Evolutionary conservation across 2,888 invertebrate genomes (phyloP).

Genomic region (Orthosia incerta): DNA sequence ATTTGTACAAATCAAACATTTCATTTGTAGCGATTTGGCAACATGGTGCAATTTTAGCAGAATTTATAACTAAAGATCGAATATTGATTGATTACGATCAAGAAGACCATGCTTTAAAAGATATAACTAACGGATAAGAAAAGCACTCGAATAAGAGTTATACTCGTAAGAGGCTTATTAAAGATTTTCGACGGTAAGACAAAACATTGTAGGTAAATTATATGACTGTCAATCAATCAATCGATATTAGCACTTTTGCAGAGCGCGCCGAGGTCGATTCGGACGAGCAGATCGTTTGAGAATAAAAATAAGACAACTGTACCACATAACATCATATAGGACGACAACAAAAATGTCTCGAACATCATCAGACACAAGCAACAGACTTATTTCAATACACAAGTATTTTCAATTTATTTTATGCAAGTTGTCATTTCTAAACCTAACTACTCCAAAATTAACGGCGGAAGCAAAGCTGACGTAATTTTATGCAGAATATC

Average conservation of each 20-base stretch:
- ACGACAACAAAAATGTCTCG: background rate
- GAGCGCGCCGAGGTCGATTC: conserved; percentile 66
- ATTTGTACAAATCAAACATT: conserved; percentile 2
- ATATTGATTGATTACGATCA: background rate
- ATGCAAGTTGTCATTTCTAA: conserved; percentile 42
- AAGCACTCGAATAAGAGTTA: too few relatives aligned
- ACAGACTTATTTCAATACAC: background rate
- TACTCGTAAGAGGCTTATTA: too few relatives aligned
- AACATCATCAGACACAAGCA: conserved; percentile 1
- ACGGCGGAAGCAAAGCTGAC: conserved; percentile 64
- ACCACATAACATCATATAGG: conserved; percentile 3
- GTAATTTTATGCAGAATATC: conserved; percentile 63
- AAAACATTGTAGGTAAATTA: background rate
- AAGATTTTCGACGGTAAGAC: background rate
- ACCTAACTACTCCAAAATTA: conserved; percentile 57
- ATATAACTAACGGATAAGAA: background rate
- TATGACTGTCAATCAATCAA: conserved; percentile 8
- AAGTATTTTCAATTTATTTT: conserved; percentile 8
- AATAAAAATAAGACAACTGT: conserved; percentile 66
- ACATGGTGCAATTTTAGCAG: background rate
- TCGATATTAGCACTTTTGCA: conserved; percentile 47
- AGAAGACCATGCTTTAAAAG: too few relatives aligned
- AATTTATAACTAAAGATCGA: background rate
- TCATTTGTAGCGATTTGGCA: background rate
- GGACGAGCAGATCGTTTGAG: conserved; percentile 65